Evolutionary conservation across 2,113 vertebrate genomes (phyloP).

Genomic region (Chascanopsetta lugubris): DNA sequence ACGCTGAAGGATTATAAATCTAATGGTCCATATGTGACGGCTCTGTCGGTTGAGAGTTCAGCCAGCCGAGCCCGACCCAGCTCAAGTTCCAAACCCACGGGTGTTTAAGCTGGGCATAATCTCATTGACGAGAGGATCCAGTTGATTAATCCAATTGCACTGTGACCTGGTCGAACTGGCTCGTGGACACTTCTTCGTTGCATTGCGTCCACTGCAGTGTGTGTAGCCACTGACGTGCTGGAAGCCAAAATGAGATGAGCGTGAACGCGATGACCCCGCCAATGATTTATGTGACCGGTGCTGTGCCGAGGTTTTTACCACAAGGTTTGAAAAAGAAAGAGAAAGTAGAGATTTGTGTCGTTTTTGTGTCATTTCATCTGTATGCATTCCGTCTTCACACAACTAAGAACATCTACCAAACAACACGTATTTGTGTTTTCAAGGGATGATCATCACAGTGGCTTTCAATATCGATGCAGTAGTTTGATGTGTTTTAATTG

Average conservation of each 20-base stretch:
- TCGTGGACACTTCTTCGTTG: constrained; percentile 6
- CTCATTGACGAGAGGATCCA: constrained; percentile 63
- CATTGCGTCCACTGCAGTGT: neutral
- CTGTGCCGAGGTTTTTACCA: too few relatives aligned
- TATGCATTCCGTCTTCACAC: too few relatives aligned
- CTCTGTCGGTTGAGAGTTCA: neutral
- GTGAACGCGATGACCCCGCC: neutral
- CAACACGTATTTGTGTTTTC: neutral
- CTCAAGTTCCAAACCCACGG: constrained; percentile 25
- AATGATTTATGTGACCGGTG: neutral
- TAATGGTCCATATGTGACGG: neutral
- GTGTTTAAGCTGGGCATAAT: constrained; percentile 67
- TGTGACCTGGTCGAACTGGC: constrained; percentile 29
- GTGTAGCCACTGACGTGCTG: neutral
- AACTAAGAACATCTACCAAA: neutral
- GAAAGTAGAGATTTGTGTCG: too few relatives aligned
- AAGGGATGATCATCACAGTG: neutral
- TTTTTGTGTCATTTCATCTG: too few relatives aligned
- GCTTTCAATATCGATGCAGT: neutral
- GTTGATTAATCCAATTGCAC: constrained; percentile 76
- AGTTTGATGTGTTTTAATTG: neutral
- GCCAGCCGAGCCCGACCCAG: neutral
- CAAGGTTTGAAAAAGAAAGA: too few relatives aligned
- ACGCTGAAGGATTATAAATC: constrained; percentile 2
- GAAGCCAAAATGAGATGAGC: neutral